Evolutionary conservation across 2,888 invertebrate species (phyloP), one percentile per base, ranked within the genome.

Genomic region (Eupeodes latifasciatus): DNA sequence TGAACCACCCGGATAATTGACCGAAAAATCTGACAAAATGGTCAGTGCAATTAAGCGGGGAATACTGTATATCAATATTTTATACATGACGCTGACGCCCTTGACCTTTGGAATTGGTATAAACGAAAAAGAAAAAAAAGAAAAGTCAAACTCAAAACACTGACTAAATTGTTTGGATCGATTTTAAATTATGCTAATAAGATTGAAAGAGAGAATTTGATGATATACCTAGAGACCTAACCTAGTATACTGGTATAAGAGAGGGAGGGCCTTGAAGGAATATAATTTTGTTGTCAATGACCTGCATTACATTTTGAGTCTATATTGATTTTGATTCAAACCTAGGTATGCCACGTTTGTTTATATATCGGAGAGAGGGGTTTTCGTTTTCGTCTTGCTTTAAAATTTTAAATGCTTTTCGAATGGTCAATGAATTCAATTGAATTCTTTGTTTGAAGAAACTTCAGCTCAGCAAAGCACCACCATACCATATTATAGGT

Each of bases 271-370:
- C 53, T 75, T 75, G 57, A 59, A 34, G 44, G 84, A 84, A 87
- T 87, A 87, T 84, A 87, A 87, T 87, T 84, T 77, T 49, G 67
- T 77, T 87, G 87, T 84, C 87, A 87, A 80, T 84, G 87, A 87
- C 87, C 87, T 84, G 87, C 83, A 80, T 83, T 83, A 79, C 49
- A 72, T 72, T 76, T 78, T 62, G 47, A 44, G 44, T 47, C 44
- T 83, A 76, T 77, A 27, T 27, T 27, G 27, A 27, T 27, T 27
- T 27, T 66, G 80, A 80, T 87, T 87, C 76, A 27, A 27, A 27
- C 27, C 27, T 27, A 27, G 27, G 27, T 27, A 83, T 53, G 71
- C 72, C 80, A 87, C 83, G 87, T 87, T 80, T 57, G 61, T 62
- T 76, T 69, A 49, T 69, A 59, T 59, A 55, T 9, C 19, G 19